Conservation (phyloP, 64 coral and sea anemone genomes). For the Porites lutea region DNA sequence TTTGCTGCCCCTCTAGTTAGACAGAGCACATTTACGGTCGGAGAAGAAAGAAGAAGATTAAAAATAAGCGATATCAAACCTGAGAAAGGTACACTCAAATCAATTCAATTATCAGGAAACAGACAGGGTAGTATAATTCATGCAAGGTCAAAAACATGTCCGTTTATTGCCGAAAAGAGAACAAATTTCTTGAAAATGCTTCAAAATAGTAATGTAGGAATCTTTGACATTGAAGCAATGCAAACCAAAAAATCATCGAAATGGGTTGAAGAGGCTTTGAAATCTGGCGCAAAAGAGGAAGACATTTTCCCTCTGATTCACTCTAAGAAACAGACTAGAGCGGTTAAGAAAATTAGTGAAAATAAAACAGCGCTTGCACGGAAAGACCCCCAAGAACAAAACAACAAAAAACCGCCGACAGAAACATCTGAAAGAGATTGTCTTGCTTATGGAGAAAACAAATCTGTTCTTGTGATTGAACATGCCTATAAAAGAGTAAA, state of each 20-base stretch:
- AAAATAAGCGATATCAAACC: not conserved
- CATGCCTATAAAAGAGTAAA: conserved; percentile 37
- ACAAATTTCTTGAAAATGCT: conserved; percentile 85
- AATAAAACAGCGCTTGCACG: not conserved
- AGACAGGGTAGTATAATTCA: not conserved
- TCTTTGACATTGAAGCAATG: conserved; percentile 73
- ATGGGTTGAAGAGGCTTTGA: conserved; percentile 72
- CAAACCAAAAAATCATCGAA: conserved; percentile 52
- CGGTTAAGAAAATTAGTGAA: not conserved
- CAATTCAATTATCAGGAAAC: not conserved
- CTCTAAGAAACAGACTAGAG: not conserved
- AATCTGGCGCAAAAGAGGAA: conserved; percentile 56
- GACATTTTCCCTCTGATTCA: conserved; percentile 69
- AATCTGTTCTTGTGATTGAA: conserved; percentile 64
- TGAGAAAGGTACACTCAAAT: not conserved
- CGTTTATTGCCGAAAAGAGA: not conserved
- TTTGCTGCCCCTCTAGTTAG: not conserved
- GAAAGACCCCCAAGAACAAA: not conserved
- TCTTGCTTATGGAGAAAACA: conserved; percentile 15
- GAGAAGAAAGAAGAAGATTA: not conserved
- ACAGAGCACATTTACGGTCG: not conserved
- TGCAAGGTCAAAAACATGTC: not conserved
- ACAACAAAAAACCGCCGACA: conserved; percentile 2
- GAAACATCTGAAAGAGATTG: not conserved
- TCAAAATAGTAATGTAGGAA: conserved; percentile 75